Base-by-base conservation (phyloP, 2,888 invertebrate species). In the Lasioglossum zephyrum region DNA sequence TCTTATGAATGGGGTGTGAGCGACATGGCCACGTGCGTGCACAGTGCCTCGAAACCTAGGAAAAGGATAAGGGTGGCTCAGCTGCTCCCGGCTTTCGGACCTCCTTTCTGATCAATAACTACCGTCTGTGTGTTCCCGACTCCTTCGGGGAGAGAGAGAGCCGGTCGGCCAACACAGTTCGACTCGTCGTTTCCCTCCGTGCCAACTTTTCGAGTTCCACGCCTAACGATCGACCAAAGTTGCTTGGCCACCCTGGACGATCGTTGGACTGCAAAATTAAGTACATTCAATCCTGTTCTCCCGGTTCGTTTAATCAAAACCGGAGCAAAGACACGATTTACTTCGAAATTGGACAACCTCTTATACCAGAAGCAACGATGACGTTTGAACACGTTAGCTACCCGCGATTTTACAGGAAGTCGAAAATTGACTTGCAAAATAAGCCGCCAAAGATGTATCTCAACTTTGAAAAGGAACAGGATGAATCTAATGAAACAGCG, bases 41-140 rank as follows among this genome's bases (percentile, higher is more conserved):
- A 87, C 85, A 84, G 86, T 26, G 63, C 22, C 87, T 79, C 82
- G 85, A 76, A 82, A 82, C 73, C 73, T 79, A 78, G 86, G 77
- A 81, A 76, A 90, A 90, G 83, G 91, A 90, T 76, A 90, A 87
- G 92, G 91, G 92, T 89, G 87, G 88, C 88, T 93, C 90, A 90
- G 92, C 92, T 92, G 90, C 91, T 90, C 77, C 79, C 44, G 81
- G 86, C 88, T 87, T 63, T 88, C 85, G 87, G 75, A 84, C 79
- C 86, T 88, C 75, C 89, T 89, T 88, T 79, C 89, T 90, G 92
- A 93, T 93, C 93, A 92, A 93, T 93, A 93, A 92, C 90, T 73
- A 81, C 70, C 72, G 73, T 66, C 73, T 77, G 60, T 70, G 41
- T 57, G 57, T 73, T 76, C 73, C 53, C 86, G 77, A 70, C 86